phyloP scores from a whole-genome alignment of 2,888 invertebrate species.

The Eilema caniola region DNA sequence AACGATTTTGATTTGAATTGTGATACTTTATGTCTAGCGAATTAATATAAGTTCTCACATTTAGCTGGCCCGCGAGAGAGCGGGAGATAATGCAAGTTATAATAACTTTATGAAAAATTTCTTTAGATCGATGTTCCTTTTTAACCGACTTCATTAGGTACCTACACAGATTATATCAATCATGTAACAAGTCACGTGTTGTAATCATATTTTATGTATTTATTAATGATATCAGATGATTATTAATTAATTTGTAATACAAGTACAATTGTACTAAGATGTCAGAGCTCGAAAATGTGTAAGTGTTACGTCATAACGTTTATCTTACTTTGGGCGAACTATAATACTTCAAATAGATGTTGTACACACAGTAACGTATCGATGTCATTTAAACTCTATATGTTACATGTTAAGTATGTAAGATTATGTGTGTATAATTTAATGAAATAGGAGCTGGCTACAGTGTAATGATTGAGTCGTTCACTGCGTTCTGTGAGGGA shows the following conservation, averaged over 20 bases:
- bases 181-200: too few species aligned
- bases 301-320: too few species aligned
- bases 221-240: background rate
- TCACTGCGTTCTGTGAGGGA: background rate
- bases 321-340: too few species aligned
- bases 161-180: background rate
- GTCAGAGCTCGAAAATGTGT: too few species aligned
- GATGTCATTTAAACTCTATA: background rate
- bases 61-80: too few species aligned
- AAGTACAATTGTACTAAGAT: background rate
- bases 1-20: too few species aligned
- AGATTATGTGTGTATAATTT: background rate
- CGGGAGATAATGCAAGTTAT: too few species aligned
- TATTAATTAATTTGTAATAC: background rate
- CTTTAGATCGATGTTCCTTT: background rate
- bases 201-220: background rate
- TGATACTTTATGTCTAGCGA: too few species aligned
- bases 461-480: background rate
- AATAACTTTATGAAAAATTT: background rate
- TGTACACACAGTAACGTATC: background rate
- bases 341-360: too few species aligned
- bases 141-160: background rate
- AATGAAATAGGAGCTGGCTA: background rate
- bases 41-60: too few species aligned
- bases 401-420: background rate